phyloP scores from a whole-genome alignment of 2,797 vertebrate species.

The Mormyrops attenuatus region DNA sequence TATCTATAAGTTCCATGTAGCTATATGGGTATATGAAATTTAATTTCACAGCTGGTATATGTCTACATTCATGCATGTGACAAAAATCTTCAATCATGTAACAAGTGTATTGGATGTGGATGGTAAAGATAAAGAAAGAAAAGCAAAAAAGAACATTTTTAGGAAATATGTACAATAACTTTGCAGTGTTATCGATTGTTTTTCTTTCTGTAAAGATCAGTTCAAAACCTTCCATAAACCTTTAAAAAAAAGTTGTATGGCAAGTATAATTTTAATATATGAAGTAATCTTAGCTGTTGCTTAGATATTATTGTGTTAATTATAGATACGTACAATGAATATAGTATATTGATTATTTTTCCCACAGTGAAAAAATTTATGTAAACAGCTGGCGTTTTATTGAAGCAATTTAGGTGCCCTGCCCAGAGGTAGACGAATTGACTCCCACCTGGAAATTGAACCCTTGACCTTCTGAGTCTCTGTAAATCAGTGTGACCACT shows the following conservation, averaged over 20 bases:
- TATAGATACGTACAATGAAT: not conserved
- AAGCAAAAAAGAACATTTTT: not conserved
- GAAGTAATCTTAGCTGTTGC: not conserved
- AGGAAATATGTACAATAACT: not conserved
- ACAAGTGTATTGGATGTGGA: not conserved
- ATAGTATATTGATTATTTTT: not conserved
- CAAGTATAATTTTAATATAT: not conserved
- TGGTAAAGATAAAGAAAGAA: not conserved
- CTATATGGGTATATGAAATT: not conserved
- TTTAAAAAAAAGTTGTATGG: not conserved
- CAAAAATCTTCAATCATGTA: not conserved
- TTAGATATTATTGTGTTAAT: not conserved
- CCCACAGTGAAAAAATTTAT: not conserved
- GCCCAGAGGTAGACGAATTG: not conserved
- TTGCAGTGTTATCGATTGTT: not conserved
- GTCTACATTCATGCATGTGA: not conserved
- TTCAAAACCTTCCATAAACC: not conserved
- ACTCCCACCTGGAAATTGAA: conserved; percentile 24
- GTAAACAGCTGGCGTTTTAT: not conserved
- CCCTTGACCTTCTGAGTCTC: not conserved
- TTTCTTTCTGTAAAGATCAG: not conserved
- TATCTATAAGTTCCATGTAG: not conserved
- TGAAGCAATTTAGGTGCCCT: not conserved
- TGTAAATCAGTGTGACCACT: not conserved
- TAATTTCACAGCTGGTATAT: not conserved